Evolutionary conservation across 1,140 invertebrate genomes (phyloP).

Genomic region (Diprion similis): DNA sequence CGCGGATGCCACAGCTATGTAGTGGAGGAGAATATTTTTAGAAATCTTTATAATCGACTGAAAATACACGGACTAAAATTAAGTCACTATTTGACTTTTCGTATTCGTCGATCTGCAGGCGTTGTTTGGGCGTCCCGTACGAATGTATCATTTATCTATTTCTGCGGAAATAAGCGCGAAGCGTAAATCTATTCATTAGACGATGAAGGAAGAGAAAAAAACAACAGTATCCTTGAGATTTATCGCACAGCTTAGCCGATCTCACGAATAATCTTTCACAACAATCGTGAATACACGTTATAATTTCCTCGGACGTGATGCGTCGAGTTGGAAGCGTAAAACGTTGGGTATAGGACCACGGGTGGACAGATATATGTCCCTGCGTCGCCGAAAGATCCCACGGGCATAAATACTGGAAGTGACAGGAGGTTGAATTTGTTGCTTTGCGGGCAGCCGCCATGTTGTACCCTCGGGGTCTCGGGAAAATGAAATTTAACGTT

Average conservation of each 20-base stretch:
- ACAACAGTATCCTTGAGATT: not conserved
- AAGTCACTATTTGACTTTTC: slow-evolving; percentile 5
- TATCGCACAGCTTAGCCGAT: not conserved
- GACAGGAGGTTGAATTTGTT: not conserved
- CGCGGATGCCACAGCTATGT: not conserved
- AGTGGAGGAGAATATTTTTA: not conserved
- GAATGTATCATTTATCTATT: not conserved
- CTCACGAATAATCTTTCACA: not conserved
- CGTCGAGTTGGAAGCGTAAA: not conserved
- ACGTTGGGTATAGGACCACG: not conserved
- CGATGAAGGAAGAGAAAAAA: not conserved
- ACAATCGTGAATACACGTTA: not conserved
- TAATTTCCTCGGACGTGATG: not conserved
- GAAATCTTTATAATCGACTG: slow-evolving; percentile 7
- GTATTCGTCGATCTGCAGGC: not conserved
- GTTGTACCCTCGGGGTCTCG: not conserved
- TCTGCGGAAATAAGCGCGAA: not conserved
- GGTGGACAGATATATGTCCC: slow-evolving; percentile 3
- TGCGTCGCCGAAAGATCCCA: not conserved
- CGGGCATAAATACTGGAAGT: not conserved
- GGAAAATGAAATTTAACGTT: not conserved
- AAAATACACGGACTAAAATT: slow-evolving; percentile 6
- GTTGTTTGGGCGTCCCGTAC: not conserved
- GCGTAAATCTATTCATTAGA: not conserved
- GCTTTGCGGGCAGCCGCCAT: not conserved